Evolutionary conservation across 2,113 vertebrate species (phyloP).

Genomic region (Campylorhamphus procurvoides): DNA sequence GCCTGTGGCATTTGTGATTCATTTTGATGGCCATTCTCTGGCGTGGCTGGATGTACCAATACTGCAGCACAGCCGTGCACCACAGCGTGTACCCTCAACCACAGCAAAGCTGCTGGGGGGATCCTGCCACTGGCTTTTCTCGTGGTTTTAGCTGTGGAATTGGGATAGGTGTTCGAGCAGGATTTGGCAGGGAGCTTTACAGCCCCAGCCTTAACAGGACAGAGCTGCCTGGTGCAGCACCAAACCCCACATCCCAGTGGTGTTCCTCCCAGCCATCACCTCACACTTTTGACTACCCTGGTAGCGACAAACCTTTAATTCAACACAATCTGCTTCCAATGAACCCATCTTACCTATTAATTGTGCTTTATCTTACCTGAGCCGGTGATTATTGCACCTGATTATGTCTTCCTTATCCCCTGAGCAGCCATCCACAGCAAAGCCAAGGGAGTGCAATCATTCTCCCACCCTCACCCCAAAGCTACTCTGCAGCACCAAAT

Average conservation of each 20-base stretch:
- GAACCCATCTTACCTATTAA: constrained; percentile 31
- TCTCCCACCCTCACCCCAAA: neutral
- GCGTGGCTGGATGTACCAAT: accelerated
- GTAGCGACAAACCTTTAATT: neutral
- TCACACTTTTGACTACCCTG: neutral
- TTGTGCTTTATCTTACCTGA: neutral
- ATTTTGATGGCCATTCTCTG: neutral
- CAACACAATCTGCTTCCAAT: neutral
- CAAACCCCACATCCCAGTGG: neutral
- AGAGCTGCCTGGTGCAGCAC: neutral
- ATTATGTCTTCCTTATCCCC: neutral
- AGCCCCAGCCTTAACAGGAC: neutral
- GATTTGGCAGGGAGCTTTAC: constrained; percentile 1
- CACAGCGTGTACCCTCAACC: accelerated
- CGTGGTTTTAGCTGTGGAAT: neutral
- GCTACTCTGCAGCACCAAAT: neutral
- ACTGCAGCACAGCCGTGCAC: neutral
- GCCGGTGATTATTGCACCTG: neutral
- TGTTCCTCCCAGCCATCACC: neutral
- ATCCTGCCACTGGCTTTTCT: neutral
- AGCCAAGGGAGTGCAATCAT: neutral
- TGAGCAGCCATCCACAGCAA: neutral
- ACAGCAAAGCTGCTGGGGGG: neutral
- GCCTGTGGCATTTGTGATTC: neutral
- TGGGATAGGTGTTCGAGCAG: neutral